These are phyloP conservation scores for Pammene fasciana DNA, from an alignment of 2,888 invertebrate species.

Conservation along the genomic window DNA sequence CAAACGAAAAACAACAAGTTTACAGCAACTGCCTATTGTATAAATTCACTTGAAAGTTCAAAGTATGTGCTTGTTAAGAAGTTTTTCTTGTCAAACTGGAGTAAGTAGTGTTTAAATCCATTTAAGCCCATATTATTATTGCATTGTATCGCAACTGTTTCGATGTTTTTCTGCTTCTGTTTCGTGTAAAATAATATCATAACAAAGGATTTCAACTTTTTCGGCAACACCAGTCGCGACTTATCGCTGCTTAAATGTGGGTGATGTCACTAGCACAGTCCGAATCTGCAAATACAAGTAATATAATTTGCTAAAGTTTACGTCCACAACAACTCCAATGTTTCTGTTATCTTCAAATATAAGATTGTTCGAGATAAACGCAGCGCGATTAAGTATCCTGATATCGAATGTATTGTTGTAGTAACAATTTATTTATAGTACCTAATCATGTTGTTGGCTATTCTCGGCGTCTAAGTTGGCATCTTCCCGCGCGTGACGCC, in stretches of 20 bases:
- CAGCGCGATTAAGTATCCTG: conserved; percentile 12
- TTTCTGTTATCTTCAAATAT: conserved; percentile 19
- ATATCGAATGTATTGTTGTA: conserved; percentile 34
- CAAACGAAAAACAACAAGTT: neutral
- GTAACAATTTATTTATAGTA: conserved; percentile 39
- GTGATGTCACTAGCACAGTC: too few species aligned
- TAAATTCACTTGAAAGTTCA: too few species aligned
- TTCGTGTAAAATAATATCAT: neutral
- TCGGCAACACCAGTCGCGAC: too few species aligned
- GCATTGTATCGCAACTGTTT: neutral
- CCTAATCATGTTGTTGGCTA: conserved; percentile 31
- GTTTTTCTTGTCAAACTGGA: too few species aligned
- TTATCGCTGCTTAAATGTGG: neutral
- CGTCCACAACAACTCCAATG: conserved; percentile 4
- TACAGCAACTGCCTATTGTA: too few species aligned
- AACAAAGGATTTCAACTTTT: too few species aligned
- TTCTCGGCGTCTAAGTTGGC: conserved; percentile 34
- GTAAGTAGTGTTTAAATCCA: too few species aligned
- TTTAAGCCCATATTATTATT: too few species aligned
- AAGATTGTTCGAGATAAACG: conserved; percentile 18
- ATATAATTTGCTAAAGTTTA: conserved; percentile 5
- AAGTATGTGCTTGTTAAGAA: too few species aligned
- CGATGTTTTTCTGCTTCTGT: neutral
- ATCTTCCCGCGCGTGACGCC: conserved; percentile 13
- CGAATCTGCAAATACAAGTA: neutral